Base-by-base conservation (phyloP, 2,888 invertebrate species). In the Nomada flava region DNA sequence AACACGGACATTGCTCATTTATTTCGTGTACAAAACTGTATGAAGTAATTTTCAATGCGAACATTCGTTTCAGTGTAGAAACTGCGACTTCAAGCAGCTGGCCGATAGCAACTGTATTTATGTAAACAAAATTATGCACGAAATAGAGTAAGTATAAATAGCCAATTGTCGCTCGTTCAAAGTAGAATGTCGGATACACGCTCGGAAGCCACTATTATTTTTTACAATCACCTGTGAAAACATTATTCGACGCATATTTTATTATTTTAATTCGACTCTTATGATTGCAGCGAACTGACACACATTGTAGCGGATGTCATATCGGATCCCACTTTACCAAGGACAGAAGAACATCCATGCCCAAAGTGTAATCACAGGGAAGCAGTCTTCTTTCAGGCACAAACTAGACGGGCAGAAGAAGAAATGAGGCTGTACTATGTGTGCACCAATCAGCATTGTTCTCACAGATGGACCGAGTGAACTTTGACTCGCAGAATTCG, bases 81-180 rank as follows among this genome's bases (percentile, higher is more conserved):
- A 99, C 95, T 99, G 99, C 94, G 98, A 99, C 91, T 99, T 98
- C 93, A 98, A 98, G 93, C 98, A 99, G 94, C 95, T 98, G 68
- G 99, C 99, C 0, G 99, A 99, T 92, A 99, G 99, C 75, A 98
- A 99, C 92, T 99, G 99, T 93, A 99, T 99, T 81, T 99, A 99
- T 93, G 99, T 99, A 0, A 99, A 99, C 96, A 99, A 99, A 95
- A 99, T 99, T 95, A 99, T 98, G 96, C 99, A 99, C 96, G 99
- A 99, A 97, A 98, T 99, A 82, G 99, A 99, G 97, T 97, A 94
- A 95, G 96, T 95, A 84, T 4, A 29, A 44, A 0, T 20, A 2
- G 15, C 1, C n/a, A 62, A 10, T 5, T 13, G 11, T 36, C 2
- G 18, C 18, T 20, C 11, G 60, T 44, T 44, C 11, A 20, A 5